Conservation (phyloP, 2,888 invertebrate species). For the Lutraria lutraria region DNA sequence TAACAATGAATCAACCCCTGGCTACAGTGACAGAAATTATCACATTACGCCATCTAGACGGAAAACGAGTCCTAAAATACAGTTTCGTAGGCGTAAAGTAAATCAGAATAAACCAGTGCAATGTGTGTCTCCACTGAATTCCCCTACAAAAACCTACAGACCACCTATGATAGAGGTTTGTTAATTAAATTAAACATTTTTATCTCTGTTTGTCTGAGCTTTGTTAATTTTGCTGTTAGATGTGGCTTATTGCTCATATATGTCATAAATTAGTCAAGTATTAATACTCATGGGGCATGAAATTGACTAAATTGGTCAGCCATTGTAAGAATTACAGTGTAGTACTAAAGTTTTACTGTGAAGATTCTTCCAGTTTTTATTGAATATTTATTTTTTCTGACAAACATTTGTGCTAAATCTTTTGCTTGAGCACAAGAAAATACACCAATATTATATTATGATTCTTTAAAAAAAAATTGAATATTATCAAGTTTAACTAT, state of each 20-base stretch:
- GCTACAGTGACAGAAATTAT: constrained; percentile 61
- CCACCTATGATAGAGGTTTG: constrained; percentile 53
- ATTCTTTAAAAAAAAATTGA: too few relatives aligned
- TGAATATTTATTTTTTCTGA: too few relatives aligned
- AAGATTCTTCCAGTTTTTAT: too few relatives aligned
- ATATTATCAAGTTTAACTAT: not conserved
- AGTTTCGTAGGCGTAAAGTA: constrained; percentile 52
- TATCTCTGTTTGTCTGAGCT: not conserved
- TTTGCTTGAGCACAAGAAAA: too few relatives aligned
- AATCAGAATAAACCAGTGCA: constrained; percentile 70
- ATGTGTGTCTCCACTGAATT: constrained; percentile 69
- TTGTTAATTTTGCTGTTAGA: not conserved
- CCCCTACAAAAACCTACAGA: constrained; percentile 60
- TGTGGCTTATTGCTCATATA: not conserved
- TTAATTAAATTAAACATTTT: not conserved
- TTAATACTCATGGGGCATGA: too few relatives aligned
- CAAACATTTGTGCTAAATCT: too few relatives aligned
- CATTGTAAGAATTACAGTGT: too few relatives aligned
- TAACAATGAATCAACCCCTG: constrained; percentile 67
- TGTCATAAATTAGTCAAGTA: too few relatives aligned
- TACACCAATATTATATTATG: too few relatives aligned
- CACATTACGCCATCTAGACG: constrained; percentile 49
- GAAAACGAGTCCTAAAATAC: constrained; percentile 84
- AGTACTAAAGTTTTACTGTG: too few relatives aligned
- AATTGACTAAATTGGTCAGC: too few relatives aligned